A percentile compares a stretch with the other conserved stretches of the same genome.
Conservation (phyloP, 2,888 invertebrate species). For the Notodonta ziczac region DNA sequence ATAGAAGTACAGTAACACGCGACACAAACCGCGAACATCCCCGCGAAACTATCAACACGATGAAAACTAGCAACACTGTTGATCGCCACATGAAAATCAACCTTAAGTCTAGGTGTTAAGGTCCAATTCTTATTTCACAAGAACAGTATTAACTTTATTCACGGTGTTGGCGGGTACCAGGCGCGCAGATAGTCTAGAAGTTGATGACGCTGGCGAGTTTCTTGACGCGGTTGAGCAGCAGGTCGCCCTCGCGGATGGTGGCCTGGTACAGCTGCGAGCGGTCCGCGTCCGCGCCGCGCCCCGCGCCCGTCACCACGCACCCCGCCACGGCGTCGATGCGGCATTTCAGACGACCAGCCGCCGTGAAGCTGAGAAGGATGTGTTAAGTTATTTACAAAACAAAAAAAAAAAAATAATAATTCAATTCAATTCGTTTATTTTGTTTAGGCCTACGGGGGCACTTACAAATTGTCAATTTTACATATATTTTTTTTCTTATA, state of each 20-base stretch:
- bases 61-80: background rate
- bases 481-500: too few relatives aligned
- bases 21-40: background rate
- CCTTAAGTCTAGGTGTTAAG: background rate
- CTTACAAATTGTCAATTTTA: too few relatives aligned
- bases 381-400: too few relatives aligned
- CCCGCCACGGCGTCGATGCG: conserved; percentile 98
- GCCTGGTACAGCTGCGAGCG: conserved; percentile 94
- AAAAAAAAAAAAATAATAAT: too few relatives aligned
- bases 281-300: conserved; percentile 81
- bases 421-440: too few relatives aligned
- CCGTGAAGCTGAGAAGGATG: conserved; percentile 90
- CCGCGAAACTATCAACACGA: background rate
- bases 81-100: background rate
- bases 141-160: background rate
- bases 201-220: conserved; percentile 99
- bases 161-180: background rate
- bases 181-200: conserved; percentile 86
- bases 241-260: conserved; percentile 99
- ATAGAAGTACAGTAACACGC: background rate
- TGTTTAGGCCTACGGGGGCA: too few relatives aligned
- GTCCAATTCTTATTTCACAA: background rate
- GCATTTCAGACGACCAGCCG: conserved; percentile 98
- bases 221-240: conserved; percentile 98
- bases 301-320: conserved; percentile 94